Evolutionary conservation across 2,797 vertebrate genomes (phyloP).

Genomic region (Leuciscus waleckii): DNA sequence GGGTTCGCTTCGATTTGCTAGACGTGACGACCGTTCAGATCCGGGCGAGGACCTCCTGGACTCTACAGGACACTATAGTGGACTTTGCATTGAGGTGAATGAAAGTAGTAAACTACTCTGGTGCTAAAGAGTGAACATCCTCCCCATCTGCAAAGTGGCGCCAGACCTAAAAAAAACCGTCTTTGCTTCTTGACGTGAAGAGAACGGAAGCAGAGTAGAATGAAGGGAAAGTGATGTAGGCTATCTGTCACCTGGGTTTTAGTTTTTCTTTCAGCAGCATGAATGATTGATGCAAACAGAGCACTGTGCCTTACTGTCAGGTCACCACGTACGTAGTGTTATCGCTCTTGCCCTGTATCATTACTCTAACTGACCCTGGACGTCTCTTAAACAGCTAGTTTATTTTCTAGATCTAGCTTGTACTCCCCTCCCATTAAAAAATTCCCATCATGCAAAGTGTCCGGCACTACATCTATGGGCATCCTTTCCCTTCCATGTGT

Average conservation of each 20-base stretch:
- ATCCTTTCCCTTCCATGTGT: slow-evolving; percentile 5
- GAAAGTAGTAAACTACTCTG: slow-evolving; percentile 42
- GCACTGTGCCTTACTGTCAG: slow-evolving; percentile 83
- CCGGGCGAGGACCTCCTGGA: not conserved
- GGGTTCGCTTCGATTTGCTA: not conserved
- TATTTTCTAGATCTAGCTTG: slow-evolving; percentile 11
- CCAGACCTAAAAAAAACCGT: slow-evolving; percentile 68
- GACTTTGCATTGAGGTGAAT: slow-evolving; percentile 29
- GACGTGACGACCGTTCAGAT: not conserved
- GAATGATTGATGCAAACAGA: slow-evolving; percentile 74
- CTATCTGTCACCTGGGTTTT: slow-evolving; percentile 26
- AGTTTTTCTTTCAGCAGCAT: slow-evolving; percentile 68
- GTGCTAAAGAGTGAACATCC: slow-evolving; percentile 50
- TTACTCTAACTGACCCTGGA: slow-evolving; percentile 38
- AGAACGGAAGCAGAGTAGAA: slow-evolving; percentile 16
- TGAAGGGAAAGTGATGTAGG: slow-evolving; percentile 56
- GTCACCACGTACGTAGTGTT: slow-evolving; percentile 69
- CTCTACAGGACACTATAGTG: not conserved
- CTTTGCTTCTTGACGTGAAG: not conserved
- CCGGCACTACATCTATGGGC: slow-evolving; percentile 1
- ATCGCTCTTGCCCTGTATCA: slow-evolving; percentile 66
- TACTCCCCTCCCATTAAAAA: not conserved
- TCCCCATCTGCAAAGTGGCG: not conserved
- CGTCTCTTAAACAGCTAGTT: not conserved
- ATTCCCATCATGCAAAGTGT: slow-evolving; percentile 10